Evolutionary conservation across 2,888 invertebrate genomes (phyloP).

Genomic region (Volucella bombylans): DNA sequence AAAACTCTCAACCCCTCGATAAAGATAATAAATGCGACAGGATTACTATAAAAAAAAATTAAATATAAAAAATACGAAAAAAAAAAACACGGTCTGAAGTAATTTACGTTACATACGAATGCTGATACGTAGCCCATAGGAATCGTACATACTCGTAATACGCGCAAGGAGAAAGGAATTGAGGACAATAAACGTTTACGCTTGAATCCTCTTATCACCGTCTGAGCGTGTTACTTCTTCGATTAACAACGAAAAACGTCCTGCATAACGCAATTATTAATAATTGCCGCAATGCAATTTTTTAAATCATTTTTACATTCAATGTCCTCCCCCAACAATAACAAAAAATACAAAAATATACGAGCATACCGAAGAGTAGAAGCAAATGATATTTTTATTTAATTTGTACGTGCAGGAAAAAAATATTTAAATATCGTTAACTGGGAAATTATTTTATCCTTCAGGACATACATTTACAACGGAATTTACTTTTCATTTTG

Average conservation of each 20-base stretch:
- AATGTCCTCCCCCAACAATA: neutral
- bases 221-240: slow-evolving; percentile 37
- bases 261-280: slow-evolving; percentile 29
- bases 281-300: slow-evolving; percentile 48
- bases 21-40: slow-evolving; percentile 22
- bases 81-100: slow-evolving; percentile 46
- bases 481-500: too few relatives aligned
- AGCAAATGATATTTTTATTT: too few relatives aligned
- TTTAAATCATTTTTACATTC: slow-evolving; percentile 26
- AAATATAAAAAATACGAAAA: slow-evolving; percentile 11
- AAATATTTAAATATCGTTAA: too few relatives aligned
- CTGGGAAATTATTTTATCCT: too few relatives aligned
- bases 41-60: neutral
- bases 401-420: too few relatives aligned
- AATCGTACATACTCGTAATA: too few relatives aligned
- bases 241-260: slow-evolving; percentile 36
- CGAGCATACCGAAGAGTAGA: too few relatives aligned
- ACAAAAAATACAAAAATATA: too few relatives aligned
- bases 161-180: slow-evolving; percentile 12
- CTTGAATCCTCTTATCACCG: slow-evolving; percentile 29
- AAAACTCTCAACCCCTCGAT: neutral
- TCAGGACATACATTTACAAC: too few relatives aligned
- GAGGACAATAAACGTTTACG: slow-evolving; percentile 41
- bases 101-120: slow-evolving; percentile 53
- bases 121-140: too few relatives aligned